Evolutionary conservation across 2,797 vertebrate genomes (phyloP).

Genomic region (Coluber constrictor): DNA sequence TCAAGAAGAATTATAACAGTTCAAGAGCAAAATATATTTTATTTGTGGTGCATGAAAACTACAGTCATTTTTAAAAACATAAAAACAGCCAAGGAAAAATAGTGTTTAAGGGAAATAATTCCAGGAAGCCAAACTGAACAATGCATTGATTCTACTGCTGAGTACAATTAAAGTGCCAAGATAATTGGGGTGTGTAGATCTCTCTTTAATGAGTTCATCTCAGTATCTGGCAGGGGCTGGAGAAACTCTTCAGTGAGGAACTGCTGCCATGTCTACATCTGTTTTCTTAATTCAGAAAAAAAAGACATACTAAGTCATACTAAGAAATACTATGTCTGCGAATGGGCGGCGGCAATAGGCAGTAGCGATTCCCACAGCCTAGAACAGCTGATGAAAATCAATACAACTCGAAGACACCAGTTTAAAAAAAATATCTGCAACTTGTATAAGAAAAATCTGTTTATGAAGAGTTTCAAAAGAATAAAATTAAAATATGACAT

Average conservation of each 20-base stretch:
- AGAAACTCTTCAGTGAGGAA: neutral
- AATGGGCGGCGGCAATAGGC: too few species aligned
- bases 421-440: neutral
- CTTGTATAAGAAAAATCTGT: neutral
- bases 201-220: neutral
- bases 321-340: too few species aligned
- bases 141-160: neutral
- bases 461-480: neutral
- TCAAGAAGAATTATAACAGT: neutral
- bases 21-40: neutral
- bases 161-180: neutral
- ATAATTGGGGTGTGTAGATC: neutral
- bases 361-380: too few species aligned
- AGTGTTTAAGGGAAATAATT: neutral
- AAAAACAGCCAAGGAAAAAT: neutral
- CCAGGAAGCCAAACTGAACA: neutral
- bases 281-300: neutral
- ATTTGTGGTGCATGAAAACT: neutral
- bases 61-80: neutral
- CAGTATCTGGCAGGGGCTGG: neutral
- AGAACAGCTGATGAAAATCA: neutral
- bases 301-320: neutral
- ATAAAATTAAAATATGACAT: neutral
- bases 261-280: neutral
- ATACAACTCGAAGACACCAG: neutral